A percentile compares a stretch with the other conserved stretches of the same genome.
Conservation (phyloP, 2,113 vertebrate genomes). For the human (Homo sapiens) region GRCh38 chr14:98952501-98953000, state of each 20-base stretch:
- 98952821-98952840: constrained; percentile 82
- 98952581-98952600: no score
- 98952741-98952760: constrained; percentile 75
- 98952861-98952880: constrained; percentile 79
- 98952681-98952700: neutral
- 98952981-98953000: constrained; percentile 57
- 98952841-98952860: constrained; percentile 78
- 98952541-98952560: no score
- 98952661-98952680: neutral
- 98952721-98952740: constrained; percentile 76
- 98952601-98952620: no score
- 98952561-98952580: no score
- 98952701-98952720: neutral
- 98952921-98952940: constrained; percentile 70
- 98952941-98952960: constrained; percentile 58
- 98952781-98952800: constrained; percentile 83
- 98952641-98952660: no score
- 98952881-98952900: constrained; percentile 77
- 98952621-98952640: no score
- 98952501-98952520: no score
- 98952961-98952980: neutral
- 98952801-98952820: constrained; percentile 81
- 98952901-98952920: constrained; percentile 78
- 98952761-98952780: constrained; percentile 81
- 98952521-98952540: no score